phyloP scores from a whole-genome alignment of 2,888 invertebrate species.

The Eupithecia vulgata region DNA sequence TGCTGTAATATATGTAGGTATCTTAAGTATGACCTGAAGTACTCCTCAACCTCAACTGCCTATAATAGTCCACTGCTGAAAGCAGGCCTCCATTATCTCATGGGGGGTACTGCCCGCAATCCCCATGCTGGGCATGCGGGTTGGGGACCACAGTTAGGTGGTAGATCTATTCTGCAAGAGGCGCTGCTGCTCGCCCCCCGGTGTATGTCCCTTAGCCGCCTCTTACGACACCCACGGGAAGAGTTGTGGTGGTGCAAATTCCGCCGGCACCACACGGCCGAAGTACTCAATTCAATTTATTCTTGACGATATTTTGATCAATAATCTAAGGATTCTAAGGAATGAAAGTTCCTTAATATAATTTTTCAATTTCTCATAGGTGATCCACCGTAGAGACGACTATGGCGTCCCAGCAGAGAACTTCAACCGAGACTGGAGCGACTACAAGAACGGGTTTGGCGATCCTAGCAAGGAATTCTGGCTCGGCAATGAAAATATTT shows the following conservation, averaged over 20 bases:
- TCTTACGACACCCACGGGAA: no score
- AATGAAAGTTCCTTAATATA: not conserved
- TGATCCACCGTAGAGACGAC: conserved; percentile 95
- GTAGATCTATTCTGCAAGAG: no score
- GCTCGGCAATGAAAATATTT: conserved; percentile 97
- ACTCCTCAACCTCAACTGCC: no score
- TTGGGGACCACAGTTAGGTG: no score
- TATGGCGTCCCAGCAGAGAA: conserved; percentile 94
- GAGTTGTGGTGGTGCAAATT: no score
- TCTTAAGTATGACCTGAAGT: not conserved
- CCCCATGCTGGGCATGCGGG: no score
- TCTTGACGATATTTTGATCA: not conserved
- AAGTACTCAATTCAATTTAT: not conserved
- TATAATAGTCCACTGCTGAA: no score
- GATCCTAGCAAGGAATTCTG: conserved; percentile 95
- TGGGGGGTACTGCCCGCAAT: no score
- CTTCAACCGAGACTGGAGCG: conserved; percentile 96
- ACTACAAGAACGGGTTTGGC: conserved; percentile 96
- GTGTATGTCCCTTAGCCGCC: no score
- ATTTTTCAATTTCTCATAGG: conserved; percentile 78
- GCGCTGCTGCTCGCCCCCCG: no score
- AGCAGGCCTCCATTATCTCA: no score
- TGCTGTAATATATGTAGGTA: not conserved
- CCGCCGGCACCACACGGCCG: no score
- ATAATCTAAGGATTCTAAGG: not conserved